Conservation (phyloP, 2,113 vertebrate genomes). For the Crypturellus undulatus region DNA sequence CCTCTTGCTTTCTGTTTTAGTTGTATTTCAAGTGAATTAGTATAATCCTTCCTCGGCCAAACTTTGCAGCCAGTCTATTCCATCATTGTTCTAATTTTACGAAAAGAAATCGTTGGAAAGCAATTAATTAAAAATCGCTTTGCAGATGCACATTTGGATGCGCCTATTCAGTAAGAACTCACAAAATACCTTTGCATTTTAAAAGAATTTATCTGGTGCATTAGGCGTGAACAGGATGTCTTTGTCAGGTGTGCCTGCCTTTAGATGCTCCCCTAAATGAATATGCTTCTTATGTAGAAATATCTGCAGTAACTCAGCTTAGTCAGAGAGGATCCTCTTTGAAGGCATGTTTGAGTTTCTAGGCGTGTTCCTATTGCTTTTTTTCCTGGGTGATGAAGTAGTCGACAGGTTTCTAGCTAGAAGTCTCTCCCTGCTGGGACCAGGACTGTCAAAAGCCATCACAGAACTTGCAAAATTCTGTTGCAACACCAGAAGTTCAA, state of each 20-base stretch:
- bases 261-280: not conserved
- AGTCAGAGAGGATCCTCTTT: not conserved
- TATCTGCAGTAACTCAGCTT: not conserved
- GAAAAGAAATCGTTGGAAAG: slow-evolving; percentile 31
- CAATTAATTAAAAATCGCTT: slow-evolving; percentile 50
- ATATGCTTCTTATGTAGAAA: not conserved
- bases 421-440: slow-evolving; percentile 13
- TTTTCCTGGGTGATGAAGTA: not conserved
- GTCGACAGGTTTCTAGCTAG: slow-evolving; percentile 33
- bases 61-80: slow-evolving; percentile 10
- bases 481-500: not conserved
- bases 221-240: not conserved
- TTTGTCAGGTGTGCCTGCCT: not conserved
- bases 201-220: not conserved
- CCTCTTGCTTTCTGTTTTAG: slow-evolving; percentile 38
- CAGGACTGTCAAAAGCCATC: slow-evolving; percentile 49
- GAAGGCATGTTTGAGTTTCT: not conserved
- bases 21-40: slow-evolving; percentile 41
- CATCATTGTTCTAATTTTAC: slow-evolving; percentile 39
- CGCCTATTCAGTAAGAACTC: not conserved
- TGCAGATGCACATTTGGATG: not conserved
- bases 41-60: slow-evolving; percentile 17
- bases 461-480: slow-evolving; percentile 22
- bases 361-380: not conserved
- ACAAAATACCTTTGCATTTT: not conserved